Evolutionary conservation across 2,797 vertebrate genomes (phyloP).

Genomic region (Myotis vivesi): DNA sequence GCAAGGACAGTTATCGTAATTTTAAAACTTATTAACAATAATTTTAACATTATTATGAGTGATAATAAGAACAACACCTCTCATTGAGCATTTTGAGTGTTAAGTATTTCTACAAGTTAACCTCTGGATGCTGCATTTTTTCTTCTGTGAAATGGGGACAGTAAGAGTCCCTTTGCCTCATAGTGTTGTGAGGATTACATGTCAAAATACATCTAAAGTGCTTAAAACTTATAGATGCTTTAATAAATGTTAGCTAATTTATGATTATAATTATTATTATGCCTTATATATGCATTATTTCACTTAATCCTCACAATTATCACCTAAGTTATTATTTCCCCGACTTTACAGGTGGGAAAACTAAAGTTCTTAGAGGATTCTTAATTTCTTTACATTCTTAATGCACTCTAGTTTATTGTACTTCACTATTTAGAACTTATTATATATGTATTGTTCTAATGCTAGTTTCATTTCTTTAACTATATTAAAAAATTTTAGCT

Average conservation of each 20-base stretch:
- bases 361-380: conserved; percentile 32
- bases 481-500: background rate
- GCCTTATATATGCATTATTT: background rate
- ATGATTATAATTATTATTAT: conserved; percentile 5
- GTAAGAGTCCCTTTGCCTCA: background rate
- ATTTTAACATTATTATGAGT: conserved; percentile 26
- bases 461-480: background rate
- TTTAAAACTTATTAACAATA: background rate
- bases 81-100: background rate
- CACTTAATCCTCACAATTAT: conserved; percentile 39
- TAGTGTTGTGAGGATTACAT: background rate
- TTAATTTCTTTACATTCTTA: conserved; percentile 30
- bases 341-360: background rate
- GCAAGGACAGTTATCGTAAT: background rate
- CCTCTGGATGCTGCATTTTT: background rate
- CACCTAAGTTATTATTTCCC: background rate
- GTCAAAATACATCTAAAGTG: background rate
- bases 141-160: background rate
- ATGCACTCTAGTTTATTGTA: background rate
- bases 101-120: background rate
- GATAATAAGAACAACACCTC: background rate
- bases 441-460: background rate
- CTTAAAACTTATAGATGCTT: conserved; percentile 20
- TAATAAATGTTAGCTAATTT: background rate
- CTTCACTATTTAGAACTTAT: background rate